Percentiles rank a stretch among this genome's conserved stretches.
phyloP scores from a whole-genome alignment of 2,113 vertebrate species.

The Xenus cinereus region DNA sequence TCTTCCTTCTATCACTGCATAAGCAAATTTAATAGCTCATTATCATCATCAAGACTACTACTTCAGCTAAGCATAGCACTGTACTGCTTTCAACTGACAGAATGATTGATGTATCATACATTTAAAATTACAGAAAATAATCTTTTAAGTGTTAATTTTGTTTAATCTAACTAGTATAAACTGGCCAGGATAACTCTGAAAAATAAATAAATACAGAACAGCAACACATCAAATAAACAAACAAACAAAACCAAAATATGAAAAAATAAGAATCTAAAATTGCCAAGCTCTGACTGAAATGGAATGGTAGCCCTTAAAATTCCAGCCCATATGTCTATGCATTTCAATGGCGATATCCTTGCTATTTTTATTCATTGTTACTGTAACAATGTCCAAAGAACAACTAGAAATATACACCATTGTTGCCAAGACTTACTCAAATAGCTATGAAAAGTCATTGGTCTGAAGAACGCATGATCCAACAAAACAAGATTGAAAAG shows the following conservation, averaged over 20 bases:
- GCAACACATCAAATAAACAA: neutral
- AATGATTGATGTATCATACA: neutral
- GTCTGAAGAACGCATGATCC: neutral
- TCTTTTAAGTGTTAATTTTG: neutral
- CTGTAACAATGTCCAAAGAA: neutral
- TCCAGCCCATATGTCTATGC: neutral
- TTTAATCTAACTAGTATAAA: neutral
- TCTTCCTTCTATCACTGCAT: neutral
- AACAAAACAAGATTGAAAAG: neutral
- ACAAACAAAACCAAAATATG: neutral
- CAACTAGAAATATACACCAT: neutral
- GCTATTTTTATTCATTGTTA: neutral
- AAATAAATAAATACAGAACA: neutral
- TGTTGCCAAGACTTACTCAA: neutral
- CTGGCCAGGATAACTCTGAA: neutral
- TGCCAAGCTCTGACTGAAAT: neutral
- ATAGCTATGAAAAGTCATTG: neutral
- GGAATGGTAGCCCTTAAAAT: neutral
- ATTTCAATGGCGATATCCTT: neutral
- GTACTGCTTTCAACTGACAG: neutral
- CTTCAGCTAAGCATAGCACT: neutral
- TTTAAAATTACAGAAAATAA: slow-evolving; percentile 32
- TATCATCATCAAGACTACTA: neutral
- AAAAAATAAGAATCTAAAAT: neutral
- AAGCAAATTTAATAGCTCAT: slow-evolving; percentile 13